Conservation (phyloP, 2,888 invertebrate species). For the Lithophane ornitopus region DNA sequence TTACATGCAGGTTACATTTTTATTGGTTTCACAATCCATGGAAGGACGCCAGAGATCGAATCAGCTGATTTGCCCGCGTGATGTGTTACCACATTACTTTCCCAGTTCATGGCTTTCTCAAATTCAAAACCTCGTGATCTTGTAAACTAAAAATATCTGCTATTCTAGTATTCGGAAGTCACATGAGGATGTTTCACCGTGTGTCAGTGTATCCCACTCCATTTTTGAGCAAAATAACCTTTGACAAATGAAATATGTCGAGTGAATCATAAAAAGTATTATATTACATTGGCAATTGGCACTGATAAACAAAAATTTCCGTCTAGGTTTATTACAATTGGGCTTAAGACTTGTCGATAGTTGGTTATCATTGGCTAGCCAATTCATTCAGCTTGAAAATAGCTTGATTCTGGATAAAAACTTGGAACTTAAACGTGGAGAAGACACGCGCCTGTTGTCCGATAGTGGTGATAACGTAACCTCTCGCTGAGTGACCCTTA, state of each 20-base stretch:
- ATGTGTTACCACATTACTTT: constrained; percentile 63
- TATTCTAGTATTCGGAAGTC: constrained; percentile 33
- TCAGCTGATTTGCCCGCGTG: constrained; percentile 82
- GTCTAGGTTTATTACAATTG: neutral
- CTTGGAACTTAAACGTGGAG: constrained; percentile 38
- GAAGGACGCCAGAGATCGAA: constrained; percentile 77
- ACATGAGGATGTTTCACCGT: constrained; percentile 41
- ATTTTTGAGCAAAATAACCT: constrained; percentile 17
- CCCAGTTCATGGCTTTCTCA: constrained; percentile 28
- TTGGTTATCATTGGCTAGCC: neutral
- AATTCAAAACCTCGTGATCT: constrained; percentile 53
- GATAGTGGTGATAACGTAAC: constrained; percentile 57
- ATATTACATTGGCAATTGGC: constrained; percentile 11
- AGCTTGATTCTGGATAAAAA: neutral
- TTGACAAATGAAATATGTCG: constrained; percentile 10
- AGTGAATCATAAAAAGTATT: constrained; percentile 27
- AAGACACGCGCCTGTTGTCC: constrained; percentile 43
- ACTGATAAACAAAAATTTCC: constrained; percentile 2
- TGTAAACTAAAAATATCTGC: constrained; percentile 53
- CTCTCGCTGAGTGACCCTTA: constrained; percentile 55
- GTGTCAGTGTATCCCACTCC: constrained; percentile 31
- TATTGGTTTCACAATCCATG: constrained; percentile 68
- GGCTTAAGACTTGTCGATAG: neutral
- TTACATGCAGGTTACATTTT: constrained; percentile 46
- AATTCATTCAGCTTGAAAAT: neutral